Conservation (phyloP, 2,113 vertebrate genomes). For the Parus major region DNA sequence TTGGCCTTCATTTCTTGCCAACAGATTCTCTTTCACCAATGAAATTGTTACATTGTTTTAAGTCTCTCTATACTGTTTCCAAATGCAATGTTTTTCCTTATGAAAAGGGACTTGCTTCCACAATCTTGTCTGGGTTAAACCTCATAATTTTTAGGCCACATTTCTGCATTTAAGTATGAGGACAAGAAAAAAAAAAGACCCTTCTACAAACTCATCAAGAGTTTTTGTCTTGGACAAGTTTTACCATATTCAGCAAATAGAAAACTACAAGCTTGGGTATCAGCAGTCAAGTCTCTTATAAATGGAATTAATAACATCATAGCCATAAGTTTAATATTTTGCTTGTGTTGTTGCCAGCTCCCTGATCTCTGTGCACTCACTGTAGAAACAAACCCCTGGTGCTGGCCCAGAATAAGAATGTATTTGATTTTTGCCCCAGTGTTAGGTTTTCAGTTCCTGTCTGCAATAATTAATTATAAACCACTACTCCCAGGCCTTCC, state of each 20-base stretch:
- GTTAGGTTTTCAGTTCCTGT: neutral
- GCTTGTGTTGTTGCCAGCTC: neutral
- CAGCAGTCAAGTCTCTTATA: neutral
- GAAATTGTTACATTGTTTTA: neutral
- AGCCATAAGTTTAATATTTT: constrained; percentile 4
- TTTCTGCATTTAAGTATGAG: neutral
- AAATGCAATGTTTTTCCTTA: neutral
- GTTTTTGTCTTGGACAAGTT: neutral
- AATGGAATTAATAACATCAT: neutral
- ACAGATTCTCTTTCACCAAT: neutral
- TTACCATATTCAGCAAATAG: neutral
- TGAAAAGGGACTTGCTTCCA: neutral
- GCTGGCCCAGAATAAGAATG: neutral
- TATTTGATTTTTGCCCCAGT: neutral
- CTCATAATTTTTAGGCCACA: neutral
- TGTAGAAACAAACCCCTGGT: neutral
- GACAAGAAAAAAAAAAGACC: neutral
- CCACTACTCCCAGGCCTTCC: neutral
- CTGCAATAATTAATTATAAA: constrained; percentile 43
- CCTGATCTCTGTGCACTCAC: neutral
- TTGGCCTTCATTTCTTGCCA: neutral
- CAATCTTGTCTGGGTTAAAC: neutral
- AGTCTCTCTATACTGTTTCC: neutral
- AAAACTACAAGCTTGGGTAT: neutral
- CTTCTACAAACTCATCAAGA: neutral